These are phyloP conservation scores for Acinonyx jubatus DNA, from an alignment of 2,113 vertebrate species.

Conservation along the genomic window DNA sequence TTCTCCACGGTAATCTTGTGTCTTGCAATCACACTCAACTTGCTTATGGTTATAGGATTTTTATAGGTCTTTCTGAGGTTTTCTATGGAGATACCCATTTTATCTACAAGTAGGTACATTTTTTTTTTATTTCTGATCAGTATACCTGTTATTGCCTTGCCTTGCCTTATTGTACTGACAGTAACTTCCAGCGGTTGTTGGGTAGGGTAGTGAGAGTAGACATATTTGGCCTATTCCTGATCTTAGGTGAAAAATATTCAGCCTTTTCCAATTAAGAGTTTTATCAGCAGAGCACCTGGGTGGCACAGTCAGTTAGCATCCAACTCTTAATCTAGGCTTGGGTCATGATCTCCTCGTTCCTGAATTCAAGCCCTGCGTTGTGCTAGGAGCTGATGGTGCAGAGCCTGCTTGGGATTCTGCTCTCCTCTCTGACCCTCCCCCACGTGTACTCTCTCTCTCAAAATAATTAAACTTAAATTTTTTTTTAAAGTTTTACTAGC, in stretches of 20 bases:
- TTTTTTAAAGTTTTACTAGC: background rate
- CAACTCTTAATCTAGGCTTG: too few species aligned
- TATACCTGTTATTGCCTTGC: background rate
- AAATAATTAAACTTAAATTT: too few species aligned
- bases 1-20: background rate
- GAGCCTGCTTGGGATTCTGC: too few species aligned
- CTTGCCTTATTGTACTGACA: background rate
- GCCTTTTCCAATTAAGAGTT: background rate
- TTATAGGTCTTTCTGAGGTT: background rate
- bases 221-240: background rate
- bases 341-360: too few species aligned
- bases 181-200: background rate
- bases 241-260: background rate
- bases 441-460: too few species aligned
- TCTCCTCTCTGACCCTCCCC: too few species aligned
- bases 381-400: too few species aligned
- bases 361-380: too few species aligned
- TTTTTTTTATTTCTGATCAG: background rate
- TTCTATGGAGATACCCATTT: background rate
- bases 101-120: background rate
- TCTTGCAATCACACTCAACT: background rate
- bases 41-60: background rate
- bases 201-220: background rate
- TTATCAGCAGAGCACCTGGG: background rate
- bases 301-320: too few species aligned